Evolutionary conservation across 2,888 invertebrate species (phyloP), one percentile per base, ranked within the genome.

Genomic region (Plutella xylostella): DNA sequence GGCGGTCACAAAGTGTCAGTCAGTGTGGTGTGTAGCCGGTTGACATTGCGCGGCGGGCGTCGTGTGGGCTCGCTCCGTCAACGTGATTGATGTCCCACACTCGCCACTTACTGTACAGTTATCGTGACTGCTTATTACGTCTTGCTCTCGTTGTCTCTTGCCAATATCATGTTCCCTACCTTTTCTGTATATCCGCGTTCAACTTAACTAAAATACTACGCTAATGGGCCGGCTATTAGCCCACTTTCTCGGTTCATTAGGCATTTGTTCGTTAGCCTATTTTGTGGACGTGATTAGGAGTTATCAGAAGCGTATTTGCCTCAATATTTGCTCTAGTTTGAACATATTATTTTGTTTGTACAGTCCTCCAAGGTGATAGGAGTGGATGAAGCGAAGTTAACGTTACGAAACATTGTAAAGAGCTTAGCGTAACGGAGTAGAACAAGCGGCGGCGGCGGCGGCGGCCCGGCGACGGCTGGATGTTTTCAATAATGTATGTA

Each of bases 1-100:
- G 22, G 19, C 34, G 18, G 42, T 34, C 42, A 33, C 42, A 42
- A 15, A 21, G 15, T 42, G 42, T 34, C 42, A 34, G 7, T 41
- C 22, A 15, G 14, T 34, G 34, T 61, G 57, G 58, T 51, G 46
- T 46, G 51, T 44, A 56, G 64, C 61, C 55, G 53, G 69, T 68
- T 68, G 74, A 69, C 75, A 74, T 75, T 76, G 72, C 58, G 61
- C 59, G 56, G 60, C 53, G 46, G 54, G 61, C 66, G 74, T 74
- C 76, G 72, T 63, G 57, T 56, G 56, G 54, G 52, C 51, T 57
- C 51, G 60, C 56, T 61, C 66, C 3, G n/a, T 3, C 14, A 19
- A 17, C 17, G 43, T 43, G 43, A 43, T 35, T 37, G 43, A 43
- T 35, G 28, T 31, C 15, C 19, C 22, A 14, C 25, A 7, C 1